phyloP scores from a whole-genome alignment of 2,113 vertebrate species.

The Entomyzon cyanotis region DNA sequence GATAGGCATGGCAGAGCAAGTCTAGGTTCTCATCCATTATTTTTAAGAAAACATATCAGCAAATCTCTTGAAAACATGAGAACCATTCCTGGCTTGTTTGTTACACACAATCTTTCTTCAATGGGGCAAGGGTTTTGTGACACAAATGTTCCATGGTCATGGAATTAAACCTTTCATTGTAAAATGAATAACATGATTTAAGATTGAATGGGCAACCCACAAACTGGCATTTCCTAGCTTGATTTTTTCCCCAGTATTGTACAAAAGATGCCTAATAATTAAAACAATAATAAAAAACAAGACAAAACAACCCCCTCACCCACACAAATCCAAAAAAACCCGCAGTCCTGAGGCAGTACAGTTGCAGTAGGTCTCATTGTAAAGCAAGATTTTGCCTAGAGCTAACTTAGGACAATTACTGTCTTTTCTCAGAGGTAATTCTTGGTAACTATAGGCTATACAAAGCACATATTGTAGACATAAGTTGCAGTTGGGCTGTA shows the following conservation, averaged over 20 bases:
- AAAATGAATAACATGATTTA: not conserved
- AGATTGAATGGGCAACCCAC: not conserved
- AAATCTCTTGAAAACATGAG: not conserved
- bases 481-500: not conserved
- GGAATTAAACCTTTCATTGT: conserved; percentile 4
- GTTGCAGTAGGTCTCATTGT: not conserved
- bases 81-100: not conserved
- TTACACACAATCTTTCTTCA: not conserved
- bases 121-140: not conserved
- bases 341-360: not conserved
- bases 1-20: not conserved
- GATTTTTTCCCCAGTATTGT: conserved; percentile 41
- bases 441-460: not conserved
- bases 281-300: not conserved
- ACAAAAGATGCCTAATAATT: not conserved
- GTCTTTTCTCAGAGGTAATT: conserved; percentile 1
- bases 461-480: not conserved
- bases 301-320: rapidly evolving
- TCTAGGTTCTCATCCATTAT: not conserved
- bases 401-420: not conserved
- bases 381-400: not conserved
- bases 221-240: not conserved
- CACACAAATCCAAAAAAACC: rapidly evolving
- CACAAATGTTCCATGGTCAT: not conserved
- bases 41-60: not conserved